Percentiles rank a stretch among this genome's conserved stretches.
Conservation (phyloP, 2,113 vertebrate species). For the Sphaerodactylus townsendi region DNA sequence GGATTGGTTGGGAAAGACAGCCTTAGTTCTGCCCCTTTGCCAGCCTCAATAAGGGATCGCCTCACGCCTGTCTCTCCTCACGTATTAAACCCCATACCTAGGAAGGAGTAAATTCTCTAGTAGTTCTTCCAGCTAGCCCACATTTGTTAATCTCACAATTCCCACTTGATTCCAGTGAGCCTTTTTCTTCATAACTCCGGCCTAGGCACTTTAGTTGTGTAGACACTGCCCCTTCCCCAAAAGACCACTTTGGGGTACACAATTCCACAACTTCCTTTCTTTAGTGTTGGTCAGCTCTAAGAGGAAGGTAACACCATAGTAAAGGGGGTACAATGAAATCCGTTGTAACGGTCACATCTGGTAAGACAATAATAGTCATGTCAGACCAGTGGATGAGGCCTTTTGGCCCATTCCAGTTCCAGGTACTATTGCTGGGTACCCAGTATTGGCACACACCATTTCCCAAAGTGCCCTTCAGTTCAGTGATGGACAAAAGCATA, state of each 20-base stretch:
- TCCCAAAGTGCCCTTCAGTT: neutral
- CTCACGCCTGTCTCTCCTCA: accelerated
- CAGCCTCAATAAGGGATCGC: neutral
- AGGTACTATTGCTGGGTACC: too few species aligned
- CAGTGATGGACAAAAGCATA: neutral
- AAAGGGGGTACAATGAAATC: too few species aligned
- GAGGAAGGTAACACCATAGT: too few species aligned
- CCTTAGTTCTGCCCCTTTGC: too few species aligned
- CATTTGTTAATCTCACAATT: neutral
- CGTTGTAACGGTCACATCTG: too few species aligned
- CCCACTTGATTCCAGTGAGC: neutral
- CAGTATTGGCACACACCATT: neutral
- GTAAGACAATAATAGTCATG: too few species aligned
- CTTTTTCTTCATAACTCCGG: neutral
- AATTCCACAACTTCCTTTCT: too few species aligned
- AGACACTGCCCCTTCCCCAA: too few species aligned
- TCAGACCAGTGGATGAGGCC: too few species aligned
- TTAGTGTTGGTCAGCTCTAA: too few species aligned
- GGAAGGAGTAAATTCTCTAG: neutral
- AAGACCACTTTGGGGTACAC: too few species aligned
- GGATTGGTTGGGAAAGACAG: neutral
- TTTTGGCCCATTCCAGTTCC: too few species aligned
- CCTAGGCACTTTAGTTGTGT: neutral
- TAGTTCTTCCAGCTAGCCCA: neutral
- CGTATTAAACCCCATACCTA: neutral